Conservation (phyloP, 2,797 vertebrate species). For the Pipistrellus nathusii region DNA sequence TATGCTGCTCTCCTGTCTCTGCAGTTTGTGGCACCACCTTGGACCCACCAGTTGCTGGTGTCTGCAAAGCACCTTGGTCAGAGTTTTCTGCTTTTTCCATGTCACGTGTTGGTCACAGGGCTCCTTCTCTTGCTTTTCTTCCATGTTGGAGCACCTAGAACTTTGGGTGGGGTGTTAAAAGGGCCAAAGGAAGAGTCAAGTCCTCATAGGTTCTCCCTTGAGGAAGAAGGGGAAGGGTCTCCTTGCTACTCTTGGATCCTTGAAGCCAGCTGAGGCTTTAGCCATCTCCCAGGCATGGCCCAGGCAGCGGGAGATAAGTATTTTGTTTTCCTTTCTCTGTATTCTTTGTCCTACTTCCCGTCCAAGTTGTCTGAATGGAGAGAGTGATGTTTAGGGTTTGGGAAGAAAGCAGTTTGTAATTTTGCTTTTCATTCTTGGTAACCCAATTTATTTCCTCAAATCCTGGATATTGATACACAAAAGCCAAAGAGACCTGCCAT, state of each 20-base stretch:
- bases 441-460: neutral
- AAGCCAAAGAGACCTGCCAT: neutral
- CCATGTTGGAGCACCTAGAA: neutral
- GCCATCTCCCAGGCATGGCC: neutral
- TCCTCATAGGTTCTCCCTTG: neutral
- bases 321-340: neutral
- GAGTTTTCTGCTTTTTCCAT: neutral
- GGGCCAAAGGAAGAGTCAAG: neutral
- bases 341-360: neutral
- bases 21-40: neutral
- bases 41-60: accelerated
- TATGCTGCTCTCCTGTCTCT: neutral
- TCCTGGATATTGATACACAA: neutral
- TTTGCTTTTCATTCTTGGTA: neutral
- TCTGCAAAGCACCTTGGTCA: neutral
- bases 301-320: accelerated
- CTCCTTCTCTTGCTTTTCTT: neutral
- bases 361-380: neutral
- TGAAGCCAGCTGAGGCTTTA: neutral
- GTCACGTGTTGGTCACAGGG: accelerated
- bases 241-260: neutral
- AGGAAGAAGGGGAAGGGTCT: neutral
- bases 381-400: neutral
- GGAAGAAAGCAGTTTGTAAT: neutral
- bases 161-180: neutral